phyloP scores from a whole-genome alignment of 2,797 vertebrate genomes.

The Rhinella marina region DNA sequence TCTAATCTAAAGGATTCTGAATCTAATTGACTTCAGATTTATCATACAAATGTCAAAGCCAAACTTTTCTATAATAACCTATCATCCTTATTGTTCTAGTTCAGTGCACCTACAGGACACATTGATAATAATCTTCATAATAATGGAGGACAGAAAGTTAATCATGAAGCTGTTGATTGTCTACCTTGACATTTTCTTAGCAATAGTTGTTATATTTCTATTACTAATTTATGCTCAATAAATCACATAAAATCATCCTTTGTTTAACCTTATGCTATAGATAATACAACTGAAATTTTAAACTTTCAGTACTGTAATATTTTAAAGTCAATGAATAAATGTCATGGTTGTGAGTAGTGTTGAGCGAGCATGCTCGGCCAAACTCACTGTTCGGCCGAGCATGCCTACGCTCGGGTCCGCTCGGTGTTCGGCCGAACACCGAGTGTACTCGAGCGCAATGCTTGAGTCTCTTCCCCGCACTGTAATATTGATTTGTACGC shows the following conservation, averaged over 20 bases:
- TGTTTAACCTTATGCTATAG: not conserved
- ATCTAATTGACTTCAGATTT: slow-evolving; percentile 81
- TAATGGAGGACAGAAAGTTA: slow-evolving; percentile 69
- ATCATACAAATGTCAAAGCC: slow-evolving; percentile 78
- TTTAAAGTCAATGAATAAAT: not conserved
- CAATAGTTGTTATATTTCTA: not conserved
- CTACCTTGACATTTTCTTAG: slow-evolving; percentile 35
- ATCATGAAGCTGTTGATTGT: slow-evolving; percentile 60
- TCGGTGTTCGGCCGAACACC: too few relatives aligned
- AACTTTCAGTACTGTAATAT: not conserved
- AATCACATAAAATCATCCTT: not conserved
- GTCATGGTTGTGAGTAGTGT: not conserved
- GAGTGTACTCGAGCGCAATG: too few relatives aligned
- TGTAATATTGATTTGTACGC: too few relatives aligned
- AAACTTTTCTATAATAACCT: slow-evolving; percentile 78
- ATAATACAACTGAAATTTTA: not conserved
- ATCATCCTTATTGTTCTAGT: slow-evolving; percentile 78
- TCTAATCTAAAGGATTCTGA: slow-evolving; percentile 76
- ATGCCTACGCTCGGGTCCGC: too few relatives aligned
- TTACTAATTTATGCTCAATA: not conserved
- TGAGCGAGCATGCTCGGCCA: too few relatives aligned
- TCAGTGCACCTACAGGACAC: slow-evolving; percentile 70
- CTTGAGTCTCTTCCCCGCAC: too few relatives aligned
- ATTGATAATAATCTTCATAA: slow-evolving; percentile 69
- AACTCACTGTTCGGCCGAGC: too few relatives aligned